These are phyloP conservation scores for Ephestia elutella DNA, from an alignment of 1,140 invertebrate species.

Conservation along the genomic window DNA sequence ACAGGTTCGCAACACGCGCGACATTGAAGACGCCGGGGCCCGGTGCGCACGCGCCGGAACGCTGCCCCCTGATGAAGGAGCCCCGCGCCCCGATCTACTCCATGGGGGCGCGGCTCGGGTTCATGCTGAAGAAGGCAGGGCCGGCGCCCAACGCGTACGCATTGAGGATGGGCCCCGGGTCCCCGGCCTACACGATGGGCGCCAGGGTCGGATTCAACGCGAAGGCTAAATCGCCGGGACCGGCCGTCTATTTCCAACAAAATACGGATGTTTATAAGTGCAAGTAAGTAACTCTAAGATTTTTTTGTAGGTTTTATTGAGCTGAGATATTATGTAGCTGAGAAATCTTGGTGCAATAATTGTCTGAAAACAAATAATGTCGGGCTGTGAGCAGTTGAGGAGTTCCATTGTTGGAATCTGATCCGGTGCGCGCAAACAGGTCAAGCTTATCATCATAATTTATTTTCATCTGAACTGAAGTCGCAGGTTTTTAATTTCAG, in stretches of 20 bases:
- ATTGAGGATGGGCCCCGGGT: slow-evolving; percentile 38
- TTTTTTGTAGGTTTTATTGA: background rate
- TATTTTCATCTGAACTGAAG: too few relatives aligned
- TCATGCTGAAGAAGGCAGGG: slow-evolving; percentile 52
- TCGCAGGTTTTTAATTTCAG: too few relatives aligned
- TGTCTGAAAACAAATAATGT: too few relatives aligned
- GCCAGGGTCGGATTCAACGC: slow-evolving; percentile 45
- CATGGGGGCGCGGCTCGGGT: slow-evolving; percentile 70
- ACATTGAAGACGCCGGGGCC: slow-evolving; percentile 72
- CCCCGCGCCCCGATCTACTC: slow-evolving; percentile 73
- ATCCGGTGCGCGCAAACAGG: too few relatives aligned
- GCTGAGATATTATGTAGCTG: too few relatives aligned
- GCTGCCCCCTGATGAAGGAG: slow-evolving; percentile 64
- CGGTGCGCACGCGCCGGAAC: slow-evolving; percentile 72
- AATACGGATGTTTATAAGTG: slow-evolving; percentile 51
- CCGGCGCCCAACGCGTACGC: slow-evolving; percentile 80
- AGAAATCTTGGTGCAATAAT: too few relatives aligned
- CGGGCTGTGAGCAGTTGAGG: too few relatives aligned
- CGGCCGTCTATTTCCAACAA: slow-evolving; percentile 74
- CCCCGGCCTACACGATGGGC: slow-evolving; percentile 55
- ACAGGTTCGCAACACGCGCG: slow-evolving; percentile 2
- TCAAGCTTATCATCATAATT: too few relatives aligned
- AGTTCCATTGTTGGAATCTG: too few relatives aligned
- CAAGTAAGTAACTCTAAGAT: slow-evolving; percentile 27
- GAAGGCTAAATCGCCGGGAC: slow-evolving; percentile 72